phyloP scores from a whole-genome alignment of 2,113 vertebrate species.

The Tetrao urogallus region DNA sequence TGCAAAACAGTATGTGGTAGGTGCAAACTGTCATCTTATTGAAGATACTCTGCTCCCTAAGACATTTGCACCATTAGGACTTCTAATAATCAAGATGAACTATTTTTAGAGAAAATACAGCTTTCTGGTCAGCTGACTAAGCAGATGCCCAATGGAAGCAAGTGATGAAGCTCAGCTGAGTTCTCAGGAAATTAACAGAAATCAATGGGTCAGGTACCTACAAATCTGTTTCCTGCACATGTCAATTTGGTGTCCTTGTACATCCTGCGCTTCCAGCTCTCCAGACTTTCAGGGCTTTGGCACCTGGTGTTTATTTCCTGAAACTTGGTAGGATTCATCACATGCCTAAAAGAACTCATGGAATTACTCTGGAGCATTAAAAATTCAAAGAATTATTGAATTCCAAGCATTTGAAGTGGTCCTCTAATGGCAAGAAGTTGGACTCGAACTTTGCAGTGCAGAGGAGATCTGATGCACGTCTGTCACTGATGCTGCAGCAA shows the following conservation, averaged over 20 bases:
- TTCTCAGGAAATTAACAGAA: slow-evolving; percentile 42
- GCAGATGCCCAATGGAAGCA: slow-evolving; percentile 47
- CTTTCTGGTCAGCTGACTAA: slow-evolving; percentile 52
- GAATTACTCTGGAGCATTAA: not conserved
- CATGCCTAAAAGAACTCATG: not conserved
- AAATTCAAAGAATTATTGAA: not conserved
- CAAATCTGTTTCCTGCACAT: slow-evolving; percentile 29
- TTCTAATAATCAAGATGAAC: slow-evolving; percentile 36
- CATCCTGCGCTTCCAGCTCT: not conserved
- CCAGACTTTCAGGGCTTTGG: not conserved
- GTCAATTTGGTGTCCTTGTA: not conserved
- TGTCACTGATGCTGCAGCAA: not conserved
- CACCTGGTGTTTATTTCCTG: not conserved
- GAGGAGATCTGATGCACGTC: not conserved
- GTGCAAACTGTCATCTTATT: not conserved
- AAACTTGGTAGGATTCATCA: not conserved
- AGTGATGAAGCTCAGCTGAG: slow-evolving; percentile 17
- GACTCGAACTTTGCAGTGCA: not conserved
- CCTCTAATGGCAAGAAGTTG: not conserved
- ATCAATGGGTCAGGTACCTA: slow-evolving; percentile 48
- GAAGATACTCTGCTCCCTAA: not conserved
- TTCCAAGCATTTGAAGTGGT: rapidly evolving
- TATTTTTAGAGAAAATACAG: slow-evolving; percentile 15
- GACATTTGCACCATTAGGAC: slow-evolving; percentile 6
- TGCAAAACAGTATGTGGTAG: not conserved